phyloP scores from a whole-genome alignment of 2,797 vertebrate species.

The Crocidura indochinensis region DNA sequence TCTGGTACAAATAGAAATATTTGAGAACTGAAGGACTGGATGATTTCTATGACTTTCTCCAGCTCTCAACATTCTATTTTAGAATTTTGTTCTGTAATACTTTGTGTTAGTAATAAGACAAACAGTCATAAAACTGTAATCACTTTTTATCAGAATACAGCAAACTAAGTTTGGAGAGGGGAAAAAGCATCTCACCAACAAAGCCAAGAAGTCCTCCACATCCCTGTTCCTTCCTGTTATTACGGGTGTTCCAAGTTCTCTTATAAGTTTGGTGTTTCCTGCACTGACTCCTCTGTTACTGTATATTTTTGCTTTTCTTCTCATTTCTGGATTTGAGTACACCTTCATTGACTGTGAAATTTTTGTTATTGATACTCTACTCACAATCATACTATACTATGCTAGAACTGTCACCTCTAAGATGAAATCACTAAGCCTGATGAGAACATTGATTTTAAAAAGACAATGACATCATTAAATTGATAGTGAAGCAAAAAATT shows the following conservation, averaged over 20 bases:
- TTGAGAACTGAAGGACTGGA: neutral
- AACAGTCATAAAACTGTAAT: neutral
- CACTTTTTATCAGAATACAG: neutral
- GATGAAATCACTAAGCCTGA: conserved; percentile 23
- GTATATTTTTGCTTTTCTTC: neutral
- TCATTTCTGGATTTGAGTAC: neutral
- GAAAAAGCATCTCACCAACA: neutral
- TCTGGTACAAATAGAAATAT: neutral
- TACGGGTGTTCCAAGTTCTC: neutral
- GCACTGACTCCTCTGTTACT: rapidly evolving
- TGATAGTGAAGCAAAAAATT: neutral
- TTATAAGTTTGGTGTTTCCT: neutral
- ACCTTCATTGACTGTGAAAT: neutral
- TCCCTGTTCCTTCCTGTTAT: neutral
- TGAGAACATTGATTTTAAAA: neutral
- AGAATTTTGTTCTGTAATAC: neutral
- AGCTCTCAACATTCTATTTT: neutral
- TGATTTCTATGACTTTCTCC: neutral
- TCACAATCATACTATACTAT: neutral
- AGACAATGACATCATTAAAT: neutral
- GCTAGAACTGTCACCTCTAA: neutral
- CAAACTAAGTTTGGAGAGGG: neutral
- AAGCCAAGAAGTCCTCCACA: neutral
- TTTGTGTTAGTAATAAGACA: neutral
- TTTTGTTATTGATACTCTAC: neutral